Base-by-base conservation (phyloP, 37 sponge, comb jelly and placozoan species). In the Theonella swinhoei region DNA sequence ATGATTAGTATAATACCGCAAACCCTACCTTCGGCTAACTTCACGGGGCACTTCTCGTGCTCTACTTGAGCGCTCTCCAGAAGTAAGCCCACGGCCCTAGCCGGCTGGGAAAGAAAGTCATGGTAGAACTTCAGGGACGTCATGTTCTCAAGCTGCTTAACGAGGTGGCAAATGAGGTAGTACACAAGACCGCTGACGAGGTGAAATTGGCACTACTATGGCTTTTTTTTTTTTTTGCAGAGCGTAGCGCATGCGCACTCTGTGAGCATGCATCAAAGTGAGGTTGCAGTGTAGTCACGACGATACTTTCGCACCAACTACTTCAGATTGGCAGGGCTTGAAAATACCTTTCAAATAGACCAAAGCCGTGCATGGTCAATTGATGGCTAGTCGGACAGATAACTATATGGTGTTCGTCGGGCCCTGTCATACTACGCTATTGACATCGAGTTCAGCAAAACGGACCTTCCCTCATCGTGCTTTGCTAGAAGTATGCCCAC, bases 261-360 rank as follows among this genome's bases (percentile, higher is more conserved):
- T 87, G 81, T 93, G 94, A 19, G 63, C 80, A 4, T 78, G 7
- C 70, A 72, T 93, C 94, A 81, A 93, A 89, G 74, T 86, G 80
- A 43, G 94, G 90, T 24, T 74, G 66, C 24, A 93, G 90, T 72
- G 82, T 80, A 37, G 37, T 36, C 84, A 86, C 40, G 22, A 30
- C 7, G 20, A 70, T 24, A 70, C 31, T 70, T 29, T 33, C 30
- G 4, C 54, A 47, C 54, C 11, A 47, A 14, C 11, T 47, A 47
- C 54, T 47, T 47, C 54, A 47, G 54, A 47, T 17, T 47, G 54
- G 54, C 7, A 14, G 54, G 14, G 54, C 54, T 47, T 17, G 54
- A 47, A 47, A 47, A 47, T 43, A 85, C 91, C 91, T 90, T 39
- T 90, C 91, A 77, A 76, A 80, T 5, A 90, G 77, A 17, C 34